These are phyloP conservation scores for Porphyrio hochstetteri DNA, from an alignment of 2,113 vertebrate species.

Conservation along the genomic window DNA sequence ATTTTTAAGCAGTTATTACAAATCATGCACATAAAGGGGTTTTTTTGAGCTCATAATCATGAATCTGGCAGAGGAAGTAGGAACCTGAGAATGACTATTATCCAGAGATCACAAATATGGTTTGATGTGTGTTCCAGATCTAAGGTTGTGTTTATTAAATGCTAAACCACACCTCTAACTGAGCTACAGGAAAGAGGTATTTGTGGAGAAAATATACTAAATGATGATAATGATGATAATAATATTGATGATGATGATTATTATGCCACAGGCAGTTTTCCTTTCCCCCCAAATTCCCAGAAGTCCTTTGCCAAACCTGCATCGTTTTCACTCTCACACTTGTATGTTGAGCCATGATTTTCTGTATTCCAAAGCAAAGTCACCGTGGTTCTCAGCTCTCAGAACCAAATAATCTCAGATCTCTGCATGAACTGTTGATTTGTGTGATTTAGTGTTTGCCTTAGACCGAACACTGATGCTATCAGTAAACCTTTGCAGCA, in stretches of 20 bases:
- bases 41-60: background rate
- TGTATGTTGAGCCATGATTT: background rate
- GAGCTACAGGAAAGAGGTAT: background rate
- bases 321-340: background rate
- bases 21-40: background rate
- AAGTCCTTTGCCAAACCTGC: background rate
- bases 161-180: background rate
- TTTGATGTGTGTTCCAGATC: background rate
- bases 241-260: too few relatives aligned
- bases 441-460: background rate
- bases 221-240: background rate
- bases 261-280: background rate
- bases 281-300: background rate
- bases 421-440: slow-evolving; percentile 41
- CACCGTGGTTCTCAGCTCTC: background rate
- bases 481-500: slow-evolving; percentile 1
- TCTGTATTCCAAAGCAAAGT: background rate
- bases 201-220: background rate
- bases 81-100: background rate
- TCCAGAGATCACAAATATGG: background rate
- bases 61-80: background rate
- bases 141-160: background rate
- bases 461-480: slow-evolving; percentile 33
- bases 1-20: background rate
- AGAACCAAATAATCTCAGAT: background rate